Conservation (phyloP, 2,888 invertebrate genomes). For the Augiades crinisus region DNA sequence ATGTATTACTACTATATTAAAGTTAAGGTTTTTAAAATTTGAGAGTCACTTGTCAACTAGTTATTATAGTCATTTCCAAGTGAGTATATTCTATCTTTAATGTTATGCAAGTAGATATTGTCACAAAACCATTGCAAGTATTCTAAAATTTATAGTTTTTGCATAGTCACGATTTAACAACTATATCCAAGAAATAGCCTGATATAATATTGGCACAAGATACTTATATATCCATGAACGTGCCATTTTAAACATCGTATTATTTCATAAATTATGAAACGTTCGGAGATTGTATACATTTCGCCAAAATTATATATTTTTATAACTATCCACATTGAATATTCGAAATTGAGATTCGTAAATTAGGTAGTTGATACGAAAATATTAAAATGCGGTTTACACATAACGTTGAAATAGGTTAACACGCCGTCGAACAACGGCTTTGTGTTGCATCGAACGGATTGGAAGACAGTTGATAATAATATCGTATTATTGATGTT, state of each 20-base stretch:
- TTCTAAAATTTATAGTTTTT: slow-evolving; percentile 17
- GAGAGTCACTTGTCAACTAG: slow-evolving; percentile 25
- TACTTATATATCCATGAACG: slow-evolving; percentile 37
- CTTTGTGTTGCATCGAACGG: slow-evolving; percentile 28
- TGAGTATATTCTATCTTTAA: slow-evolving; percentile 19
- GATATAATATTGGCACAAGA: slow-evolving; percentile 9
- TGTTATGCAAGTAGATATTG: slow-evolving; percentile 29
- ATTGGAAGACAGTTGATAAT: slow-evolving; percentile 41
- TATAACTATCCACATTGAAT: slow-evolving; percentile 69
- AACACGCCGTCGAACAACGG: slow-evolving; percentile 26
- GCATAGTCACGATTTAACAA: slow-evolving; percentile 3
- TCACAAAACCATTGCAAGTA: slow-evolving; percentile 31
- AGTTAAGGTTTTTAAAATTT: slow-evolving; percentile 23
- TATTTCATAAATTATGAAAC: slow-evolving; percentile 44
- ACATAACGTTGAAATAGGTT: slow-evolving; percentile 25
- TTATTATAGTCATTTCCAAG: slow-evolving; percentile 19
- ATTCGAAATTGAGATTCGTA: slow-evolving; percentile 70
- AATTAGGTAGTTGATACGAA: slow-evolving; percentile 43
- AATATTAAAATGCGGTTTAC: slow-evolving; percentile 42
- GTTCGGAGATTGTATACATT: slow-evolving; percentile 64
- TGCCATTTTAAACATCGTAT: slow-evolving; percentile 60
- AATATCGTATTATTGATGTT: slow-evolving; percentile 47
- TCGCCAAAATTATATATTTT: slow-evolving; percentile 72
- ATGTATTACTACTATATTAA: slow-evolving; percentile 20
- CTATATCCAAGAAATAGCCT: not conserved